Evolutionary conservation across 2,888 invertebrate species (phyloP).

Genomic region (Acanthoscelides obtectus): DNA sequence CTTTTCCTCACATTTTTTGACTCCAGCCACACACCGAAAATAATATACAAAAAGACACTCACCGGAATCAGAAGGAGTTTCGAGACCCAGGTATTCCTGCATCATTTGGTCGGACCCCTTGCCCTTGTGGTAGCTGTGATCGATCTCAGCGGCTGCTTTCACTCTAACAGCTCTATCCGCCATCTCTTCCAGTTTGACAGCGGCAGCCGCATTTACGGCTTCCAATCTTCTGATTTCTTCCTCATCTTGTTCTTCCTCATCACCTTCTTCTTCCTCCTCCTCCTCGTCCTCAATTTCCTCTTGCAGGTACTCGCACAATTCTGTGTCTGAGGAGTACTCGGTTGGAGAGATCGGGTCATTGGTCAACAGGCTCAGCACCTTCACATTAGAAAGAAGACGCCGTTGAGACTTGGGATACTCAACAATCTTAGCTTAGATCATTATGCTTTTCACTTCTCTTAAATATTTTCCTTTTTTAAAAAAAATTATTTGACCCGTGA

Average conservation of each 20-base stretch:
- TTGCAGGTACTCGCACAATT: slow-evolving; percentile 40
- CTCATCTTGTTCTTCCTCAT: slow-evolving; percentile 29
- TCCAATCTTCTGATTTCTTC: slow-evolving; percentile 42
- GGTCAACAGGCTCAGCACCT: not conserved
- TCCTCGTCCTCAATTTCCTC: slow-evolving; percentile 30
- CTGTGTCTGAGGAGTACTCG: slow-evolving; percentile 27
- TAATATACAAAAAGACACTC: slow-evolving; percentile 46
- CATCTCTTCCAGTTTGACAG: slow-evolving; percentile 26
- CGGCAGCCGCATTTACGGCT: slow-evolving; percentile 36
- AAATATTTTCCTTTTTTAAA: too few relatives aligned
- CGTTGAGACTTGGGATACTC: not conserved
- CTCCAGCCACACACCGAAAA: not conserved
- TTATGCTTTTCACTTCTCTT: not conserved
- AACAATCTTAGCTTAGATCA: not conserved
- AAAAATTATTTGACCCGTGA: too few relatives aligned
- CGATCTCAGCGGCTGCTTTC: slow-evolving; percentile 43
- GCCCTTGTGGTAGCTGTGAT: slow-evolving; percentile 69
- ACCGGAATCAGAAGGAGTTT: slow-evolving; percentile 90
- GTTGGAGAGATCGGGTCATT: not conserved
- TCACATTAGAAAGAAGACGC: not conserved
- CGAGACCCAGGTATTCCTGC: slow-evolving; percentile 59
- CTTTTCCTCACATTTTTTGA: too few relatives aligned
- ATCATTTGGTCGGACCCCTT: slow-evolving; percentile 54
- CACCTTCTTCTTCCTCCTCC: slow-evolving; percentile 34
- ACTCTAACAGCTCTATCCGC: slow-evolving; percentile 4